Evolutionary conservation across 2,888 invertebrate species (phyloP), one percentile per base, ranked within the genome.

Genomic region (Serripes groenlandicus): DNA sequence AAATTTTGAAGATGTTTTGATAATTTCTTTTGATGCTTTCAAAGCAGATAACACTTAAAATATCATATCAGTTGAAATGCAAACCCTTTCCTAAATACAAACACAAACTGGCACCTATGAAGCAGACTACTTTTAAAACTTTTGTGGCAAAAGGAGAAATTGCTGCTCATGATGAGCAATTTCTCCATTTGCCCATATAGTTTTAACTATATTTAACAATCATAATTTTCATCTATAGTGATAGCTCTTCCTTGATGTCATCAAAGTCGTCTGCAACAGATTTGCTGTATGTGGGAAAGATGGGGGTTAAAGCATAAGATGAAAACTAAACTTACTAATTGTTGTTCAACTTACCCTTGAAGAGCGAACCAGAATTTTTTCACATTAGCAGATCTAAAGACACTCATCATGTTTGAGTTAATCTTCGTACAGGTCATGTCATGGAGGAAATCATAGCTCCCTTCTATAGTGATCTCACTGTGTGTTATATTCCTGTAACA

Each of bases 401-500:
- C 95, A 15, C 97, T 97, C 90, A 96, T 96, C 89, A 96, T 96
- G 68, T 82, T 83, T 18, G 88, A 86, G 70, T 88, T 86, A 70
- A 96, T 96, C 86, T 96, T 96, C 9, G 89, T 87, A 85, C 93
- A 93, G 88, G 96, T 96, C 73, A 97, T 96, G 91, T 97, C 97
- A 91, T 97, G 97, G 37, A 97, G 94, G 94, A 97, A 97, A 90
- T 97, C 97, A 91, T 97, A 97, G 37, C 96, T 96, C 95, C 92
- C 94, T 87, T 95, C 95, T 35, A 95, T 90, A 42, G 90, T 90
- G 4, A 95, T 91, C 89, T 94, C 94, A 60, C 92, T 89, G 70
- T 90, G 88, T 3, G 91, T 92, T 30, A 85, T 76, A n/a, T 75
- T 79, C 37, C 92, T 92, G 88, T 9, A 84, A 81, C 32, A 30